Percentiles rank a stretch among this genome's conserved stretches.
Conservation (phyloP, 2,113 vertebrate genomes). For the Chauna torquata region DNA sequence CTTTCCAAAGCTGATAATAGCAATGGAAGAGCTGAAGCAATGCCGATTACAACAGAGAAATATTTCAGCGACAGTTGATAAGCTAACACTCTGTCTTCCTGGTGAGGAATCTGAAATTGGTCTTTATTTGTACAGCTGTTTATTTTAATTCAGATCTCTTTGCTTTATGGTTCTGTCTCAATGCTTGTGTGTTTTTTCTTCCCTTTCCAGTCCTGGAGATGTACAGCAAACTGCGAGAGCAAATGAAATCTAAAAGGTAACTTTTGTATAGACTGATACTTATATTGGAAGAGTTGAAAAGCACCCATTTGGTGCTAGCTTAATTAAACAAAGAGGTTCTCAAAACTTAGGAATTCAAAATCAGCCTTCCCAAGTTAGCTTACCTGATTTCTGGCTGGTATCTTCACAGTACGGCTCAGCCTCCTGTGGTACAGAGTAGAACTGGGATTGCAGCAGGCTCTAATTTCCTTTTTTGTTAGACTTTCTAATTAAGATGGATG, state of each 20-base stretch:
- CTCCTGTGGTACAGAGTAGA: neutral
- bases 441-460: rapidly evolving
- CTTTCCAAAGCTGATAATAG: slow-evolving; percentile 79
- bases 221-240: slow-evolving; percentile 95
- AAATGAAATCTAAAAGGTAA: slow-evolving; percentile 96
- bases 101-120: slow-evolving; percentile 75
- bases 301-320: rapidly evolving
- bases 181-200: neutral
- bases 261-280: rapidly evolving
- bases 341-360: neutral
- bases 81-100: slow-evolving; percentile 91
- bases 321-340: neutral
- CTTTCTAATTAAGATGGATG: neutral
- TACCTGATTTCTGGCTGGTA: neutral
- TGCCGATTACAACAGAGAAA: slow-evolving; percentile 96
- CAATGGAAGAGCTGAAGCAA: slow-evolving; percentile 92
- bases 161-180: slow-evolving; percentile 1
- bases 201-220: slow-evolving; percentile 91
- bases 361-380: neutral
- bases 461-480: neutral
- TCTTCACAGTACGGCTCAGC: neutral
- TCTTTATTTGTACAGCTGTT: neutral
- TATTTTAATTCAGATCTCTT: neutral
- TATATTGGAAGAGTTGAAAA: rapidly evolving
- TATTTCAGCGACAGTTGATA: slow-evolving; percentile 93